These are phyloP conservation scores for Criorhina ranunculi DNA, from an alignment of 2,888 invertebrate species.

Conservation along the genomic window DNA sequence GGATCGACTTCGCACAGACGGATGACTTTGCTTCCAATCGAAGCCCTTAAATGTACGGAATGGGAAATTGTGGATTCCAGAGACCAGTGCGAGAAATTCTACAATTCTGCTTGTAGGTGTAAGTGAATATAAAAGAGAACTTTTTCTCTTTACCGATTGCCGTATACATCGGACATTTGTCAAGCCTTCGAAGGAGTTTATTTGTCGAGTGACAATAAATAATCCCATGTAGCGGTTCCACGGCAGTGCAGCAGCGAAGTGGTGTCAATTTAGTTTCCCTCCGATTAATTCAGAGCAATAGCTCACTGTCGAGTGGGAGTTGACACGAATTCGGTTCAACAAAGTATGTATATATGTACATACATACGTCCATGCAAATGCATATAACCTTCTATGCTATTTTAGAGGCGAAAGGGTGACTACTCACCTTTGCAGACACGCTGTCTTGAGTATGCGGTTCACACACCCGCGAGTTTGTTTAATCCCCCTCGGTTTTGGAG, in stretches of 20 bases:
- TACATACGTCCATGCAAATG: too few relatives aligned
- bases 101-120: not conserved
- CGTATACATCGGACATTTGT: slow-evolving; percentile 1
- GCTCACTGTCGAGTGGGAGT: not conserved
- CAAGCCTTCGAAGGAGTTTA: not conserved
- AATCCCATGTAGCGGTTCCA: not conserved
- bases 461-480: slow-evolving; percentile 7
- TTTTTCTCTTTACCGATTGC: not conserved
- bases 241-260: not conserved
- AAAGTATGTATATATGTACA: too few relatives aligned
- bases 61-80: not conserved
- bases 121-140: not conserved
- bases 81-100: not conserved
- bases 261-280: slow-evolving; percentile 21
- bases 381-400: not conserved
- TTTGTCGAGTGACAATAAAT: slow-evolving; percentile 26
- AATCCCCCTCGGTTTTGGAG: not conserved
- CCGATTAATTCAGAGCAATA: slow-evolving; percentile 13
- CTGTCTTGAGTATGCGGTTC: slow-evolving; percentile 10
- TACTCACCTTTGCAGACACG: slow-evolving; percentile 29
- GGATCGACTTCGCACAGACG: slow-evolving; percentile 30
- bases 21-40: slow-evolving; percentile 24
- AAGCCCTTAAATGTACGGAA: not conserved
- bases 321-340: too few relatives aligned
- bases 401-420: slow-evolving; percentile 14